These are phyloP conservation scores for Drosophila nr. perissopoda DNA, from an alignment of 2,888 invertebrate genomes.

Conservation along the genomic window DNA sequence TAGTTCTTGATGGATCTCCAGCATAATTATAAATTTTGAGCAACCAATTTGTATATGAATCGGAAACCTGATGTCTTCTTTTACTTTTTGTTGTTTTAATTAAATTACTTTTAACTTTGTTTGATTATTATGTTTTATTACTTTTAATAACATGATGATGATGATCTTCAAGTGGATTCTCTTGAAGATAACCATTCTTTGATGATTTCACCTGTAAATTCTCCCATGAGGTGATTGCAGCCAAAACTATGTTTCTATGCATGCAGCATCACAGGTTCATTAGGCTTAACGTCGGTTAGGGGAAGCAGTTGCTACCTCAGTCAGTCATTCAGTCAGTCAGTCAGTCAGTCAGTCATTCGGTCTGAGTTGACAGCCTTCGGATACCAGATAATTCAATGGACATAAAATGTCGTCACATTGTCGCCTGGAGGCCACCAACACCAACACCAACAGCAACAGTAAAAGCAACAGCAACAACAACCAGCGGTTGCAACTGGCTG, in stretches of 20 bases:
- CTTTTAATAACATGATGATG: background rate
- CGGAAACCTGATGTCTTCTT: background rate
- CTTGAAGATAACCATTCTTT: background rate
- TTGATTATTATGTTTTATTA: background rate
- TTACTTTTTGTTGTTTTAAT: background rate
- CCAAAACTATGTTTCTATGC: background rate
- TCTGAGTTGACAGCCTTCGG: slow-evolving; percentile 31
- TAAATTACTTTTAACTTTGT: background rate
- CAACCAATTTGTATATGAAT: background rate
- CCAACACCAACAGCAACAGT: background rate
- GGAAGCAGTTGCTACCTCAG: background rate
- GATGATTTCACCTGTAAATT: background rate
- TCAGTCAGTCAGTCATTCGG: slow-evolving; percentile 21
- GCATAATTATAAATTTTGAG: background rate
- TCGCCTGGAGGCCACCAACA: slow-evolving; percentile 56
- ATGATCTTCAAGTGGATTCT: background rate
- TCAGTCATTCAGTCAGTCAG: slow-evolving; percentile 8
- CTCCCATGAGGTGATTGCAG: no score
- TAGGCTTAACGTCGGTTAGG: slow-evolving; percentile 20
- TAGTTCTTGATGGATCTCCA: background rate
- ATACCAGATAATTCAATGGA: slow-evolving; percentile 54
- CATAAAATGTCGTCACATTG: slow-evolving; percentile 78
- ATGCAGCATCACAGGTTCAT: slow-evolving; percentile 26
- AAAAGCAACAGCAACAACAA: slow-evolving; percentile 12
- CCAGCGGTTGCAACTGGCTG: slow-evolving; percentile 1